Conservation (phyloP, 2,797 vertebrate genomes). For the Chaunax sp. region DNA sequence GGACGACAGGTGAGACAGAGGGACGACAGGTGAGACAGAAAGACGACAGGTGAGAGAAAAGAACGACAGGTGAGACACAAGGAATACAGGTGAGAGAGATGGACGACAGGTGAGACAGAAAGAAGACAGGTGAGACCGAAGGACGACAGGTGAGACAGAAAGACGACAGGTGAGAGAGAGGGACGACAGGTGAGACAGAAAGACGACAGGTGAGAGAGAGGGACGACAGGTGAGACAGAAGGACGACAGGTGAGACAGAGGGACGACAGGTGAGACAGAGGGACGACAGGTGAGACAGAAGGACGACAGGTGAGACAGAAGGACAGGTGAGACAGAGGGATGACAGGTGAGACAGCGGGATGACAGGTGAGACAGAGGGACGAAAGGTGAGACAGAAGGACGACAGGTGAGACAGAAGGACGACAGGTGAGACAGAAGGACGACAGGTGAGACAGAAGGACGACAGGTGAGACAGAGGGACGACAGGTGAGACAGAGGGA, state of each 20-base stretch:
- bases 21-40: background rate
- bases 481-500: background rate
- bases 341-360: background rate
- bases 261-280: background rate
- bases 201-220: too few relatives aligned
- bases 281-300: background rate
- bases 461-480: slow-evolving; percentile 16
- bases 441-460: too few relatives aligned
- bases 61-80: background rate
- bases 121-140: background rate
- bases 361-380: too few relatives aligned
- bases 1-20: background rate
- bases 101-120: too few relatives aligned
- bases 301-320: background rate
- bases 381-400: too few relatives aligned
- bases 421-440: too few relatives aligned
- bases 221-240: too few relatives aligned
- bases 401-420: too few relatives aligned
- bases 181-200: too few relatives aligned
- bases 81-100: background rate
- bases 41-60: background rate
- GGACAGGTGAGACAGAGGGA: too few relatives aligned
- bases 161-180: too few relatives aligned
- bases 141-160: background rate
- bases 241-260: background rate